A percentile compares a stretch with the other conserved stretches of the same genome.
These are phyloP conservation scores for Brachyopa scutellaris DNA, from an alignment of 2,888 invertebrate species.

Conservation along the genomic window DNA sequence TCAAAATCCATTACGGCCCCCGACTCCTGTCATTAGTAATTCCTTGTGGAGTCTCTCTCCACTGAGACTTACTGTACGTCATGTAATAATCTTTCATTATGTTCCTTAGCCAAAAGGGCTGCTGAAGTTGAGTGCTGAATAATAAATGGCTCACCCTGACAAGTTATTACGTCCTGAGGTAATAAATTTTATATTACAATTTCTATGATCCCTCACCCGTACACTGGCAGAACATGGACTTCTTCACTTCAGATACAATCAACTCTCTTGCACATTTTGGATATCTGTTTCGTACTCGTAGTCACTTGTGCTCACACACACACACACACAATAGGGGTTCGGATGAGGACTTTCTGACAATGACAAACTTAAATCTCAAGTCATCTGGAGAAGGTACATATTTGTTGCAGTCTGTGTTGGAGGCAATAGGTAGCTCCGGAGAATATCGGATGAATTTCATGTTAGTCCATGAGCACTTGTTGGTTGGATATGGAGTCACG, in stretches of 20 bases:
- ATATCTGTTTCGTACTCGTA: background rate
- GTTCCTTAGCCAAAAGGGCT: constrained; percentile 23
- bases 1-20: constrained; percentile 1
- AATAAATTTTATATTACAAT: constrained; percentile 32
- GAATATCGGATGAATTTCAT: constrained; percentile 16
- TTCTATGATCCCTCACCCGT: constrained; percentile 3
- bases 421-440: background rate
- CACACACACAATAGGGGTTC: too few species aligned
- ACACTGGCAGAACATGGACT: background rate
- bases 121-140: constrained; percentile 21
- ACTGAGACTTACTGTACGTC: constrained; percentile 2
- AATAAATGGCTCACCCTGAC: constrained; percentile 15
- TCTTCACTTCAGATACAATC: background rate
- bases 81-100: constrained; percentile 40
- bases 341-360: constrained; percentile 6
- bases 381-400: constrained; percentile 7
- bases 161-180: constrained; percentile 33
- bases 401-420: background rate
- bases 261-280: background rate
- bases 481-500: too few species aligned
- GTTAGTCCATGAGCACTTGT: too few species aligned
- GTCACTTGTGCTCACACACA: background rate
- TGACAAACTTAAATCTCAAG: constrained; percentile 26
- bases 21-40: constrained; percentile 32
- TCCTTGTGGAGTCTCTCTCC: constrained; percentile 20